Conservation (phyloP, 2,888 invertebrate species). For the Eupeodes luniger region DNA sequence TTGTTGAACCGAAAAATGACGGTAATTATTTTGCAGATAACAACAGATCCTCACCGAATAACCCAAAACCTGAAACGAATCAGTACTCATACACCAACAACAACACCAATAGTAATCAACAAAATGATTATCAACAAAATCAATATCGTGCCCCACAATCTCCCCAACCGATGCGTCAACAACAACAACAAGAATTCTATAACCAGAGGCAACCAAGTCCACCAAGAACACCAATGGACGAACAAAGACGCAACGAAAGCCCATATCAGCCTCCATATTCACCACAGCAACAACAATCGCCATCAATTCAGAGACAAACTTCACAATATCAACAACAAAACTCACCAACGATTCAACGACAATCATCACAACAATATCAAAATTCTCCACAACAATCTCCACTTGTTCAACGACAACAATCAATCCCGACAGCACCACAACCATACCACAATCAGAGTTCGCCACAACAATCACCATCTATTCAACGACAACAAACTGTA, state of each 20-base stretch:
- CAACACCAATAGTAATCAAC: conserved; percentile 76
- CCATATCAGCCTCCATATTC: conserved; percentile 80
- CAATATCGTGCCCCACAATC: conserved; percentile 58
- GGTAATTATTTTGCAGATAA: conserved; percentile 27
- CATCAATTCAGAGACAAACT: conserved; percentile 43
- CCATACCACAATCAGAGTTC: conserved; percentile 9
- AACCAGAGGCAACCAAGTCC: conserved; percentile 71
- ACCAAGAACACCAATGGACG: conserved; percentile 79
- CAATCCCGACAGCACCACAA: conserved; percentile 37
- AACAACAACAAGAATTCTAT: conserved; percentile 75
- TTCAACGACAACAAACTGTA: conserved; percentile 57
- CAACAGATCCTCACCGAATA: conserved; percentile 74
- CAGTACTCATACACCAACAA: conserved; percentile 77
- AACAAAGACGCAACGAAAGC: conserved; percentile 81
- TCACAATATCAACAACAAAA: conserved; percentile 76
- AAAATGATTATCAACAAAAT: conserved; percentile 50
- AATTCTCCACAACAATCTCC: conserved; percentile 36
- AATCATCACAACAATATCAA: conserved; percentile 60
- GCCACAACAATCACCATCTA: conserved; percentile 20
- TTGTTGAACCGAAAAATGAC: neutral
- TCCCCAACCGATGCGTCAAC: conserved; percentile 77
- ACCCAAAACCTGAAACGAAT: conserved; percentile 77
- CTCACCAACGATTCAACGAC: conserved; percentile 69
- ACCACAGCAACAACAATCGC: conserved; percentile 69
- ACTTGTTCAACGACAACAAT: conserved; percentile 73